A percentile compares a stretch with the other conserved stretches of the same genome.
Evolutionary conservation across 1,140 invertebrate species (phyloP).

Genomic region (Leptestheria dahalacensis): DNA sequence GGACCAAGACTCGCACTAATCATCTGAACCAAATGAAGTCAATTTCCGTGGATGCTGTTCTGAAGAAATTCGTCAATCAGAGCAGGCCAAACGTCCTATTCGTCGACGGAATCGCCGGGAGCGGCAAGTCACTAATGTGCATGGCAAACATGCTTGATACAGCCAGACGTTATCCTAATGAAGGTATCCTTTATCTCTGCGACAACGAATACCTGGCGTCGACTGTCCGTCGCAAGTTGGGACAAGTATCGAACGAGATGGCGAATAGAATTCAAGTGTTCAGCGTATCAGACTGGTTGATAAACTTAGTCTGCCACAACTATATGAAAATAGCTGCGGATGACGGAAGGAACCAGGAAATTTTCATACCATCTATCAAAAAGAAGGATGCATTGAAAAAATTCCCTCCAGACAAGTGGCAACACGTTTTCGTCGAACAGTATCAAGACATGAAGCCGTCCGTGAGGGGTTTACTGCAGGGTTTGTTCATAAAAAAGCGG

Average conservation of each 20-base stretch:
- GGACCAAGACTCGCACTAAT: not conserved
- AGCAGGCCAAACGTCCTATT: not conserved
- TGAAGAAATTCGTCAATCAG: not conserved
- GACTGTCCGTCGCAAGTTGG: not conserved
- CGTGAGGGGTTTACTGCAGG: not conserved
- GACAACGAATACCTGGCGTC: not conserved
- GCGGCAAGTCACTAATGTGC: not conserved
- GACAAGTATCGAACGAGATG: too few species aligned
- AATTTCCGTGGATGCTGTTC: not conserved
- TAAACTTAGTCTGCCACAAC: too few species aligned
- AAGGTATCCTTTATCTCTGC: not conserved
- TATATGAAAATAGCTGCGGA: too few species aligned
- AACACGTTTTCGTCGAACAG: not conserved
- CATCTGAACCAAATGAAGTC: not conserved
- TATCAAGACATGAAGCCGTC: not conserved
- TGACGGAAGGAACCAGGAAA: too few species aligned
- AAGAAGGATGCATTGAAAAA: not conserved
- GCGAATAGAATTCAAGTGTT: not conserved
- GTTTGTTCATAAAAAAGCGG: not conserved
- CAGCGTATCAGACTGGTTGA: not conserved
- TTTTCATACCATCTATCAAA: too few species aligned
- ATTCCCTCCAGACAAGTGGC: not conserved
- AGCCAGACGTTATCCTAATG: not conserved
- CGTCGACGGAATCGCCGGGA: not conserved
- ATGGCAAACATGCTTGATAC: not conserved